Evolutionary conservation across 2,888 invertebrate species (phyloP).

Genomic region (Galeopsomyia nigrocyanea): DNA sequence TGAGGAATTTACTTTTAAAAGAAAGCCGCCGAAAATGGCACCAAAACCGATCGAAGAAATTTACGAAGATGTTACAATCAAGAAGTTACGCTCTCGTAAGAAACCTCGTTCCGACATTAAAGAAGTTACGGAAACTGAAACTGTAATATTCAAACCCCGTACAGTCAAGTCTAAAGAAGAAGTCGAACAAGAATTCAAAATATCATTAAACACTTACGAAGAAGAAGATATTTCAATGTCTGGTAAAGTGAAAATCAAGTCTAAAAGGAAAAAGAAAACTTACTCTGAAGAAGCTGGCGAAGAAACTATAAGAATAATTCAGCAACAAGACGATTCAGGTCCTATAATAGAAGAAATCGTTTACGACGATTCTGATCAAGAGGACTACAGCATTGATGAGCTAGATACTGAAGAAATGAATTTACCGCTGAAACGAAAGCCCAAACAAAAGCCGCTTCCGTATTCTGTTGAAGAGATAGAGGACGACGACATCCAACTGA

Average conservation of each 20-base stretch:
- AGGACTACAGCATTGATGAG: conserved; percentile 70
- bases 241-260: conserved; percentile 83
- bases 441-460: conserved; percentile 60
- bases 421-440: conserved; percentile 63
- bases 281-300: conserved; percentile 84
- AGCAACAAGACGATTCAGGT: conserved; percentile 76
- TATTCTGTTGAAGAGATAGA: conserved; percentile 72
- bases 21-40: conserved; percentile 64
- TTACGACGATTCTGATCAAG: conserved; percentile 74
- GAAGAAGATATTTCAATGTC: conserved; percentile 91
- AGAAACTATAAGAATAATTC: conserved; percentile 78
- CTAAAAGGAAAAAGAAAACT: conserved; percentile 78
- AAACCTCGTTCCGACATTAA: conserved; percentile 78
- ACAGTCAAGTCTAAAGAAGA: conserved; percentile 85
- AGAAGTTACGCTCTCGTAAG: conserved; percentile 78
- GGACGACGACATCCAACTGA: conserved; percentile 68
- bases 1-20: conserved; percentile 71
- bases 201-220: conserved; percentile 86
- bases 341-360: conserved; percentile 77
- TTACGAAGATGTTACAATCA: conserved; percentile 79
- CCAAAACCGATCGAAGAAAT: conserved; percentile 73
- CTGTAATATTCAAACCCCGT: conserved; percentile 84
- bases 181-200: conserved; percentile 91
- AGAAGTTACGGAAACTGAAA: conserved; percentile 82
- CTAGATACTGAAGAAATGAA: conserved; percentile 65